Percentiles rank a stretch among this genome's conserved stretches.
Evolutionary conservation across 2,113 vertebrate genomes (phyloP).

Genomic region (Gadus chalcogrammus): DNA sequence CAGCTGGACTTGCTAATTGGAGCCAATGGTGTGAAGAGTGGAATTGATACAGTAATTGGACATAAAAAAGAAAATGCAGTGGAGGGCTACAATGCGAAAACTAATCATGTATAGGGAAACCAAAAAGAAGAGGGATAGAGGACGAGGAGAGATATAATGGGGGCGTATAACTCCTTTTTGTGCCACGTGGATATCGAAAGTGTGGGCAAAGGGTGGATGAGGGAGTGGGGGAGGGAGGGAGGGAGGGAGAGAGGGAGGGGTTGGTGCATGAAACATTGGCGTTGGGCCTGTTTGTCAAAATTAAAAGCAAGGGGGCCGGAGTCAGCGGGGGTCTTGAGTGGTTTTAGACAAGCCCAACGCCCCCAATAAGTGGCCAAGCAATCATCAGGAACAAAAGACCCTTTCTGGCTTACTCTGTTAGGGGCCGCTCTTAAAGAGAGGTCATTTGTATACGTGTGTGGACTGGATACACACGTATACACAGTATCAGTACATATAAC

Average conservation of each 20-base stretch:
- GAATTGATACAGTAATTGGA: conserved; percentile 58
- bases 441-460: neutral
- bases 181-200: conserved; percentile 52
- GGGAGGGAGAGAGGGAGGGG: conserved; percentile 16
- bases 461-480: neutral
- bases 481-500: too few relatives aligned
- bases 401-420: conserved; percentile 26
- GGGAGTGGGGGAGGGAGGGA: too few relatives aligned
- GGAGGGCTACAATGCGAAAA: conserved; percentile 14
- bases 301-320: conserved; percentile 50
- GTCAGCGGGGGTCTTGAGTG: conserved; percentile 51
- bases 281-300: conserved; percentile 60
- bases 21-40: conserved; percentile 47
- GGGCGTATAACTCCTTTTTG: conserved; percentile 4
- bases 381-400: conserved; percentile 50
- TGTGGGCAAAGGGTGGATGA: conserved; percentile 30
- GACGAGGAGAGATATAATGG: neutral
- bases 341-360: conserved; percentile 45
- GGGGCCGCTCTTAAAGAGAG: conserved; percentile 22
- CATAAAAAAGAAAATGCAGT: conserved; percentile 45
- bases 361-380: conserved; percentile 47
- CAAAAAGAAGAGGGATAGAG: conserved; percentile 14
- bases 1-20: conserved; percentile 55
- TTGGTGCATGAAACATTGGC: conserved; percentile 48
- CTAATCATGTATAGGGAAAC: conserved; percentile 19